Conservation (phyloP, 2,888 invertebrate species). For the Toxonevra muliebris region DNA sequence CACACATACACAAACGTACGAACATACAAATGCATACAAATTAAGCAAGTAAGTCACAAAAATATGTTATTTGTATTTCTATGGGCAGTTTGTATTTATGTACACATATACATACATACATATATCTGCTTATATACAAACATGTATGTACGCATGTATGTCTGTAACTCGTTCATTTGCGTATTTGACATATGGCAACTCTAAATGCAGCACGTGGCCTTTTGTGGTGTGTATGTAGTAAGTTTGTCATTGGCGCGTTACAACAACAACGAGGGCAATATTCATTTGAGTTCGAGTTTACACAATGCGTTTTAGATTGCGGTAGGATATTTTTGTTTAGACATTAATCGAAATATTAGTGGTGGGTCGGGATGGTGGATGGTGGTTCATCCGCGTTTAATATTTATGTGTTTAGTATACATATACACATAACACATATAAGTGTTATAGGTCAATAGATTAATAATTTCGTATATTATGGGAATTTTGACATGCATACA, state of each 20-base stretch:
- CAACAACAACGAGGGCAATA: not conserved
- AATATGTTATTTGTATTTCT: not conserved
- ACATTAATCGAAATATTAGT: no score
- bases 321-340: not conserved
- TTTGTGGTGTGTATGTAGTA: not conserved
- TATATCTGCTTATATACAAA: not conserved
- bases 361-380: no score
- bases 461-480: no score
- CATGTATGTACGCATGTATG: not conserved
- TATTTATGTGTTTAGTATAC: no score
- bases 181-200: no score
- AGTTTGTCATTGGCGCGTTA: not conserved
- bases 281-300: not conserved
- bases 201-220: not conserved
- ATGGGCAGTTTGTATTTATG: no score
- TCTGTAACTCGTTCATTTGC: not conserved
- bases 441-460: no score
- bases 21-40: not conserved
- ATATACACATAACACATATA: no score
- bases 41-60: slow-evolving; percentile 2
- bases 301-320: not conserved
- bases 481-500: no score
- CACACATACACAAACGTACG: not conserved
- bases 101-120: not conserved
- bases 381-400: no score